Base-by-base conservation (phyloP, 1,140 invertebrate species). In the Drosophila azteca region DNA sequence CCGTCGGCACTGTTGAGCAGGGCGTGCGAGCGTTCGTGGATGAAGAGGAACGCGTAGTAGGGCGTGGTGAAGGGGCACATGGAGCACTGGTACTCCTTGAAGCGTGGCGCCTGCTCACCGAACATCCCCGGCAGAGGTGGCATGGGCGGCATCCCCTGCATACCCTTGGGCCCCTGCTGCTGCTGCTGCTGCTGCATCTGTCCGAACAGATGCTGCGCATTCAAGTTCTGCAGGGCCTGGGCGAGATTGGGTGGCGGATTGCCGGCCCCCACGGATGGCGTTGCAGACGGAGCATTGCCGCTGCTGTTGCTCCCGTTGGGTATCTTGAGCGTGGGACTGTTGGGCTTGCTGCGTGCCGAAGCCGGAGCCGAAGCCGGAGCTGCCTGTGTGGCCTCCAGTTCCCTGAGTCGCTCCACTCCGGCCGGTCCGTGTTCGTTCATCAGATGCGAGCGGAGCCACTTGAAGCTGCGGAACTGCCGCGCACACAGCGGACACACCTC, bases 361-460 rank as follows among this genome's bases (percentile, higher is more conserved):
- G 48, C 46, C 2, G 59, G 17, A 15, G 1, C 35, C 15, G 49
- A 57, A 63, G 74, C 8, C 8, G 31, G 8, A 3, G 31, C 31
- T 31, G 31, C 8, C 7, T 48, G 57, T 0, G 52, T 81, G 71
- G 93, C 92, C 67, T 95, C 95, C 44, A 95, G 75, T 62, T 95
- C 95, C 43, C 94, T 93, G 93, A 95, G 95, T 72, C 95, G 95
- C n/a, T 96, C 95, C 13, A 94, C 91, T 1, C 95, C 95, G 9
- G 93, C 91, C 77, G 96, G 94, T 1, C 95, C 95, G 83, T 99
- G 98, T 75, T 99, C 97, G 50, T 95, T 95, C 44, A 97, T 92
- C 52, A 99, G 92, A 92, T 99, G 98, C 0, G 96, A 95, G 72
- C 97, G 96, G 46, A 99, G 92, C 94, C 97, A 98, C 71, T 98